phyloP scores from a whole-genome alignment of 1,140 invertebrate species.

The Cotesia glomerata region DNA sequence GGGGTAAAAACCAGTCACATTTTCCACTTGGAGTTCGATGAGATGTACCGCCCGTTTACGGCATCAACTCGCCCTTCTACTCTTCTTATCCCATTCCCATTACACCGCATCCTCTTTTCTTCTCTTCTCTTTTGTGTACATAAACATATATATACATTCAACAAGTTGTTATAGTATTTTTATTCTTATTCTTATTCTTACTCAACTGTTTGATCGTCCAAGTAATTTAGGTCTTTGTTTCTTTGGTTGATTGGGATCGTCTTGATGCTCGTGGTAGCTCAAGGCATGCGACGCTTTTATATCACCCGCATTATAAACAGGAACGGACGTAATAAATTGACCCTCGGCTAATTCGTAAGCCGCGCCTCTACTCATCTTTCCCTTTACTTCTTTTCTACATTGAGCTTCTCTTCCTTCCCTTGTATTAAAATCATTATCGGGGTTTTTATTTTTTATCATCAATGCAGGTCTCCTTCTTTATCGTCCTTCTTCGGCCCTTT shows the following conservation, averaged over 20 bases:
- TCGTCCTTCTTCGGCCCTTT: neutral
- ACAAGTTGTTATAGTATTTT: no score
- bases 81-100: neutral
- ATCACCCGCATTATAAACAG: slow-evolving; percentile 36
- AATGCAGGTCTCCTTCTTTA: slow-evolving; percentile 10
- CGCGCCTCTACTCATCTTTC: slow-evolving; percentile 20
- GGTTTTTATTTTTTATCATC: no score
- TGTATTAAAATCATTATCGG: no score
- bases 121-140: neutral
- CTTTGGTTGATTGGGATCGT: slow-evolving; percentile 4
- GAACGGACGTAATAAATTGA: slow-evolving; percentile 40
- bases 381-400: neutral
- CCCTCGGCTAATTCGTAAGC: slow-evolving; percentile 39
- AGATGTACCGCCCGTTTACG: slow-evolving; percentile 48
- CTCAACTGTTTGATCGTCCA: no score
- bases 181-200: no score
- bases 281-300: slow-evolving; percentile 31
- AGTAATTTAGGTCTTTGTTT: neutral
- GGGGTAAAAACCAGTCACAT: slow-evolving; percentile 48
- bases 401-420: neutral
- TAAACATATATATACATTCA: no score
- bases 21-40: slow-evolving; percentile 47
- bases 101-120: neutral
- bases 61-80: slow-evolving; percentile 30
- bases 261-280: neutral